Base-by-base conservation (phyloP, 2,888 invertebrate species). In the Digitonthophagus gazella region DNA sequence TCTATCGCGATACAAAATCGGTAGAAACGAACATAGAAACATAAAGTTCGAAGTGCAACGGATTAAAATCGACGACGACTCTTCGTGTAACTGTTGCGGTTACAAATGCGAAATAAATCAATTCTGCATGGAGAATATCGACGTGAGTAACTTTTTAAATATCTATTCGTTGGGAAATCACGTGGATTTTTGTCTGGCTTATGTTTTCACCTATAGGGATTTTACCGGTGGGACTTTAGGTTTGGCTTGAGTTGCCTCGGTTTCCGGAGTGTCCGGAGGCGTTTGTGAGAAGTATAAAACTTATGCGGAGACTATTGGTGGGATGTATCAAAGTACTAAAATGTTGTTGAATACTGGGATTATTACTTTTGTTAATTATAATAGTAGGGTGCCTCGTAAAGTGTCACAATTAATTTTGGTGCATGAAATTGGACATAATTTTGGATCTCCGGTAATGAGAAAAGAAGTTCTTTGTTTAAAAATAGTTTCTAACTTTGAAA, bases 281-380 rank as follows among this genome's bases (percentile, higher is more conserved):
- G 97, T 99, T 76, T 99, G 99, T 84, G 98, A 99, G 84, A 95
- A 94, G 82, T 96, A 95, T 85, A 98, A 98, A 84, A 93, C 95
- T 0, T 98, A 97, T 85, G 97, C 96, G 4, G 97, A 98, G 83
- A 97, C 96, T 0, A 93, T 96, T 68, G 95, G 93, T 58, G 97
- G 97, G 67, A 92, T 95, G 85, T 95, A 95, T 82, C 96, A 97
- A 81, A 93, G 94, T 75, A 96, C 95, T 5, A 95, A 95, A 82
- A 89, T 97, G 72, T 96, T 96, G 8, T 87, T 99, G 57, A 99
- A 99, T 85, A 99, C 98, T 0, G 99, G 98, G 70, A 98, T 99
- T 79, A 98, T 99, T 72, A 99, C 98, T 0, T 96, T 98, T 82
- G 96, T 98, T 72, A 99, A 99, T 86, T 99, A 99, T 85, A 97